A percentile compares a stretch with the other conserved stretches of the same genome.
Evolutionary conservation across 2,797 vertebrate species (phyloP).

Genomic region (Gymnothorax reevesii): DNA sequence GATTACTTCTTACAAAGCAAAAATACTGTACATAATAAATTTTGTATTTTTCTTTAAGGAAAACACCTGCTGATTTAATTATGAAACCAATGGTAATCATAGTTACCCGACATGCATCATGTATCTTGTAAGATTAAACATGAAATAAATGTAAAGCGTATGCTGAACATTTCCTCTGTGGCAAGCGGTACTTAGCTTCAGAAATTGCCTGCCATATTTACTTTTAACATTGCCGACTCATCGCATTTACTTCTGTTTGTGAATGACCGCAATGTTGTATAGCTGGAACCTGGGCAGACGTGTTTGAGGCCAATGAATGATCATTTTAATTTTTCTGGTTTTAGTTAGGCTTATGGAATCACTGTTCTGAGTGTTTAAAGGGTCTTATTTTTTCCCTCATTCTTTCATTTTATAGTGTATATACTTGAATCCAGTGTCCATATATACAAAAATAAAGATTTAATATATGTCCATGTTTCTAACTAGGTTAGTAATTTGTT

Average conservation of each 20-base stretch:
- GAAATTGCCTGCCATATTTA: conserved; percentile 47
- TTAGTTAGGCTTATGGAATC: conserved; percentile 58
- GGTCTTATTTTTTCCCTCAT: conserved; percentile 51
- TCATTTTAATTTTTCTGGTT: conserved; percentile 50
- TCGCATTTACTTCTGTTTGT: conserved; percentile 44
- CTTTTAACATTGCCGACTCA: conserved; percentile 18
- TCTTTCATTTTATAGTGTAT: conserved; percentile 56
- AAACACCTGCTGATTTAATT: conserved; percentile 47
- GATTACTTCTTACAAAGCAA: conserved; percentile 38
- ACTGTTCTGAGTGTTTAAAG: conserved; percentile 52
- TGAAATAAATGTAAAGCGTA: conserved; percentile 30
- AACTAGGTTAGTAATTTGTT: conserved; percentile 60
- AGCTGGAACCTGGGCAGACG: conserved; percentile 64
- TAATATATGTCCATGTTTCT: conserved; percentile 61
- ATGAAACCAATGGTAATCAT: conserved; percentile 42
- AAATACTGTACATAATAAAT: conserved; percentile 67
- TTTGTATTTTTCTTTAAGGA: conserved; percentile 65
- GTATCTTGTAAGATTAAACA: conserved; percentile 39
- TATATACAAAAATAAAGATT: conserved; percentile 57
- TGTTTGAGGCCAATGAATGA: conserved; percentile 77
- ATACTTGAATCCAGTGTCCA: conserved; percentile 69
- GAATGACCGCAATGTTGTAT: conserved; percentile 47
- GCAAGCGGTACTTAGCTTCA: conserved; percentile 47
- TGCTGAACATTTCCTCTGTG: conserved; percentile 38
- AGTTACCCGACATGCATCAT: conserved; percentile 34